Base-by-base conservation (phyloP, 2,888 invertebrate species). In the Tenthredo scrophulariae region DNA sequence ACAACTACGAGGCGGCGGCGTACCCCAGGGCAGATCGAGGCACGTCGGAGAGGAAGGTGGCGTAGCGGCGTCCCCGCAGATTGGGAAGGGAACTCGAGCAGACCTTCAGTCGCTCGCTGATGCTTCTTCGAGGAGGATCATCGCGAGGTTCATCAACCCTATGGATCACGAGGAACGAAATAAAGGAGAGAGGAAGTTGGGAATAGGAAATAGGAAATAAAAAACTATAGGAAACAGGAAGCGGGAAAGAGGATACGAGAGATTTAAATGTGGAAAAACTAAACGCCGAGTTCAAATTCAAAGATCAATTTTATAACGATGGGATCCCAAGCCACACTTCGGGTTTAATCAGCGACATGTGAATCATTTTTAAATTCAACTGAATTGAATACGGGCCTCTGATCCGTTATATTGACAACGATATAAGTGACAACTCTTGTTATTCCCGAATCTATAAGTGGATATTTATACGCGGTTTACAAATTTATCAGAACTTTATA, bases 81-180 rank as follows among this genome's bases (percentile, higher is more conserved):
- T 83, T 67, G 83, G 83, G 70, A 83, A 83, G 83, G 83, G 83
- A 83, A 83, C 83, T 70, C 83, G 83, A 83, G 83, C 83, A 83
- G 83, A 83, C 90, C 91, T 91, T 92, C 92, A 92, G 92, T 93
- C 91, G 92, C 89, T 90, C 91, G 91, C 91, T 90, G 92, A 89
- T 90, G 91, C 91, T 90, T 90, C 91, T 90, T 89, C 89, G 90
- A 90, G 91, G 88, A 89, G 89, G 88, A 88, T 91, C 83, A 90
- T 88, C 84, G 75, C 86, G 85, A 85, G 83, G 83, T 46, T 74
- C 72, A 43, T 15, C 43, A 37, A 37, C 62, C 54, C 65, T 80
- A 40, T 37, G n/a, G 40, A 62, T 77, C 54, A 22, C 33, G 29
- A 54, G 22, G 15, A 18, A n/a, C 43, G 75, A 26, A 9, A 22